Evolutionary conservation across 2,888 invertebrate species (phyloP), one percentile per base, ranked within the genome.

Genomic region (Spialia ferax): DNA sequence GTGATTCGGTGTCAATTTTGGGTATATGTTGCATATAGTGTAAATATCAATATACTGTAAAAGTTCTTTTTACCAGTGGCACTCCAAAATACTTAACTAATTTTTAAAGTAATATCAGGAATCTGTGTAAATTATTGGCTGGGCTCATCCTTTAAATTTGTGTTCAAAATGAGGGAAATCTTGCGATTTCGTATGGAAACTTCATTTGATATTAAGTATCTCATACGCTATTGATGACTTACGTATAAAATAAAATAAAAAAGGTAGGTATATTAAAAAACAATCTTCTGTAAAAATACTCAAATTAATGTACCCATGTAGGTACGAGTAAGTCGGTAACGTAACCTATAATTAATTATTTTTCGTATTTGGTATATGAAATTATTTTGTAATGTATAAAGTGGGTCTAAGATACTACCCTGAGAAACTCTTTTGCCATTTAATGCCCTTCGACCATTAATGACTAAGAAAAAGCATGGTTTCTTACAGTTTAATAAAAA

Each of bases 1-100:
- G 76, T 79, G 70, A 52, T 72, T 78, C 73, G 69, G 63, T 80
- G 79, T 77, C 72, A 66, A 69, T 71, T 73, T 75, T 76, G 74
- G 69, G 60, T 75, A 73, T 63, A 65, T 48, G n/a, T n/a, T n/a
- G n/a, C n/a, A n/a, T n/a, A 74, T 72, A 63, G 63, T 71, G 69
- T 69, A 70, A 70, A 60, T 71, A 67, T n/a, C n/a, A n/a, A n/a
- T n/a, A n/a, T n/a, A n/a, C n/a, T 11, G 59, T 50, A 59, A 23
- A 23, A 5, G 22, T 22, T 55, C 1, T 55, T 50, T 13, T 48
- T 29, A 6, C 42, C 5, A 35, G 50, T 65, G 64, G 59, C 65
- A 57, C 52, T 18, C 15, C 1, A 15, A 54, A 54, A 18, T 22
- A 3, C 6, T 8, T 8, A 26, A n/a, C n/a, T n/a, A 50, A 50